These are phyloP conservation scores for Oreotragus oreotragus DNA, from an alignment of 2,113 vertebrate species.

Conservation along the genomic window DNA sequence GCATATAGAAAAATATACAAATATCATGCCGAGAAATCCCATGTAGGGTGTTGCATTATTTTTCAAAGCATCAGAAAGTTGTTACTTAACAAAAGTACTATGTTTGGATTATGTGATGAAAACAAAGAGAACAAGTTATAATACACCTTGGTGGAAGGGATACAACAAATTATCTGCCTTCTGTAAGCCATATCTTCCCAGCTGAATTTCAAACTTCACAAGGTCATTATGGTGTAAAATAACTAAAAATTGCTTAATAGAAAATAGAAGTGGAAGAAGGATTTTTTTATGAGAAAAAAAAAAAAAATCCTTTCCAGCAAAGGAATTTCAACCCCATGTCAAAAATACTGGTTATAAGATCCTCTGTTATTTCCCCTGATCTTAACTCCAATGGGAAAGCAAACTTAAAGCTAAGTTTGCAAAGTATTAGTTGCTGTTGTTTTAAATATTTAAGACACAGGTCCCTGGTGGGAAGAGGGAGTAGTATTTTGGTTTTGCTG, in stretches of 20 bases:
- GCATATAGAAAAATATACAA: neutral
- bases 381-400: neutral
- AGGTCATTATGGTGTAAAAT: slow-evolving; percentile 25
- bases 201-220: slow-evolving; percentile 36
- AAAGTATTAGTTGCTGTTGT: neutral
- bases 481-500: slow-evolving; percentile 4
- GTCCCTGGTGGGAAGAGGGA: neutral
- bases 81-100: neutral
- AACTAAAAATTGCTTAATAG: neutral
- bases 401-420: slow-evolving; percentile 8
- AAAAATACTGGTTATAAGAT: neutral
- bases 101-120: slow-evolving; percentile 10
- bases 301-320: neutral
- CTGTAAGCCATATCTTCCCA: neutral
- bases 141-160: neutral
- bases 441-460: slow-evolving; percentile 20
- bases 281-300: neutral
- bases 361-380: neutral
- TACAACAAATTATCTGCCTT: neutral
- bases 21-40: neutral
- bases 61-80: slow-evolving; percentile 40
- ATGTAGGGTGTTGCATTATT: neutral
- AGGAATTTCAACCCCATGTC: neutral
- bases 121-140: slow-evolving; percentile 15
- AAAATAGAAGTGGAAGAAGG: neutral